Percentiles rank a stretch among this genome's conserved stretches.
These are phyloP conservation scores for Anorthoa munda DNA, from an alignment of 2,888 invertebrate genomes.

Conservation along the genomic window DNA sequence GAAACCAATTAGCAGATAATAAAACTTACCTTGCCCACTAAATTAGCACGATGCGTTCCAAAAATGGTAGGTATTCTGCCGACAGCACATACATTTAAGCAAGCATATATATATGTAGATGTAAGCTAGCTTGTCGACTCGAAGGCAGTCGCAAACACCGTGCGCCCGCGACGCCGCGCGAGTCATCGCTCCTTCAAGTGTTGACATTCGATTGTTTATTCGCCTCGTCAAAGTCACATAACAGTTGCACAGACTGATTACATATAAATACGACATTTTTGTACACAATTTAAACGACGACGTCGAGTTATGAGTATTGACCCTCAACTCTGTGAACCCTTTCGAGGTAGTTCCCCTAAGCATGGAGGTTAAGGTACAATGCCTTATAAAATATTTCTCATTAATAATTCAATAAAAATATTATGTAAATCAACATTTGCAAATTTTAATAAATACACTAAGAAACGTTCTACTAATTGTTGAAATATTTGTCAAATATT, in stretches of 20 bases:
- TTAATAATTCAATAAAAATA: constrained; percentile 32
- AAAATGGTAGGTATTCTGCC: constrained; percentile 10
- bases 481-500: constrained; percentile 29
- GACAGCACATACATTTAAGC: constrained; percentile 3
- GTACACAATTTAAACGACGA: constrained; percentile 28
- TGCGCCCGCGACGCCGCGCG: constrained; percentile 70
- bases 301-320: constrained; percentile 12
- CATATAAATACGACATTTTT: constrained; percentile 74
- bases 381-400: constrained; percentile 15
- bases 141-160: constrained; percentile 66
- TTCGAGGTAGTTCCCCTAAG: constrained; percentile 34
- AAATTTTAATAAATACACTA: not conserved
- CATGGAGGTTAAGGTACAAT: constrained; percentile 8
- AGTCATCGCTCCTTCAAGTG: constrained; percentile 89
- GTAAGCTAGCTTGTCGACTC: constrained; percentile 65
- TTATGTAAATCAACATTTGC: constrained; percentile 16
- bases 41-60: constrained; percentile 28
- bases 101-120: constrained; percentile 9
- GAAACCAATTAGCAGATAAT: constrained; percentile 18
- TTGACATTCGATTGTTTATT: constrained; percentile 88
- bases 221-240: constrained; percentile 82
- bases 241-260: constrained; percentile 86
- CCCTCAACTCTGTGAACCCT: constrained; percentile 40
- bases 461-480: constrained; percentile 2
- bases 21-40: constrained; percentile 20